These are phyloP conservation scores for Harpagoxenus sublaevis DNA, from an alignment of 2,888 invertebrate species.

Conservation along the genomic window DNA sequence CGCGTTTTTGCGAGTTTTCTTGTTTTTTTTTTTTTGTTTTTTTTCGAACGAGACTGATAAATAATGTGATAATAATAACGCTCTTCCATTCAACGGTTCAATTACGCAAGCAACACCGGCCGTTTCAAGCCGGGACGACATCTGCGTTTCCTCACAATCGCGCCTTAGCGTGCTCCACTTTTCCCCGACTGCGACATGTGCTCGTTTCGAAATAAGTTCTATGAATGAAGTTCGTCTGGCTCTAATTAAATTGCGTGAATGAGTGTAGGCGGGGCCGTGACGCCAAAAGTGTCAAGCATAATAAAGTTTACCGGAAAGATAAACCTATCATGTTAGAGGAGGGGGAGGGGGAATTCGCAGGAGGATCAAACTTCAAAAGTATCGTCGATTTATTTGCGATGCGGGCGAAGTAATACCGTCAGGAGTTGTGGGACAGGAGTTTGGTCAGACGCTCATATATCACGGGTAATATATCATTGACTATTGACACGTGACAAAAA, in stretches of 20 bases:
- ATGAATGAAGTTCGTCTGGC: conserved; percentile 37
- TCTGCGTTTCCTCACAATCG: conserved; percentile 40
- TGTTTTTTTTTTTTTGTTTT: background rate
- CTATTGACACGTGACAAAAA: conserved; percentile 32
- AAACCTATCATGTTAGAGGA: background rate
- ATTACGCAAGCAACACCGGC: conserved; percentile 18
- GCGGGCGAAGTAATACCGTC: conserved; percentile 34
- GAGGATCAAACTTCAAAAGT: conserved; percentile 49
- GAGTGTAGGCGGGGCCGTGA: conserved; percentile 9
- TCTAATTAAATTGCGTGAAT: conserved; percentile 51
- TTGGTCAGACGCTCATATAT: conserved; percentile 42
- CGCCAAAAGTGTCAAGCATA: conserved; percentile 36
- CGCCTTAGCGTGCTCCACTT: conserved; percentile 27
- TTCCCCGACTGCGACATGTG: conserved; percentile 22
- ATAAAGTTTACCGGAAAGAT: conserved; percentile 32
- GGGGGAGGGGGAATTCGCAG: background rate
- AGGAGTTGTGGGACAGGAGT: conserved; percentile 35
- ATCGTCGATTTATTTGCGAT: conserved; percentile 52
- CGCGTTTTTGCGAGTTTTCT: background rate
- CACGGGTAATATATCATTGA: conserved; percentile 40
- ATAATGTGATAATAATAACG: background rate
- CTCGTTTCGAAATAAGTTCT: conserved; percentile 45
- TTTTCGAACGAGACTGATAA: background rate
- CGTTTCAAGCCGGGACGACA: conserved; percentile 35
- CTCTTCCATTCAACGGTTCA: conserved; percentile 2